phyloP scores from a whole-genome alignment of 2,797 vertebrate genomes.

The Phrynocephalus vlangalii region DNA sequence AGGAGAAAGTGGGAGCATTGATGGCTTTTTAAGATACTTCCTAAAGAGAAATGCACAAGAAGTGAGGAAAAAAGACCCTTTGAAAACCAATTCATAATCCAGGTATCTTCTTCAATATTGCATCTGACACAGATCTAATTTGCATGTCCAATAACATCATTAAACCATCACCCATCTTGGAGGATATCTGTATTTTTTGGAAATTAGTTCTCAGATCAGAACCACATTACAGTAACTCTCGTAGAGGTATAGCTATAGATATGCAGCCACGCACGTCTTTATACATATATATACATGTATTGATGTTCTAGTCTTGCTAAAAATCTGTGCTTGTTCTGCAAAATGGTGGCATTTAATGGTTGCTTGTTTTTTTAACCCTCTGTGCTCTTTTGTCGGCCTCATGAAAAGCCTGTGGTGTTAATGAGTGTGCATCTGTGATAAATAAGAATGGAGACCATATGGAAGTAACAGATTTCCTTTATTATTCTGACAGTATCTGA shows the following conservation, averaged over 20 bases:
- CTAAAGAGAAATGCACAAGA: slow-evolving; percentile 77
- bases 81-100: slow-evolving; percentile 76
- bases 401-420: slow-evolving; percentile 6
- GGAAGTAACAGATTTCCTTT: slow-evolving; percentile 21
- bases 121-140: slow-evolving; percentile 87
- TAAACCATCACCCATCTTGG: slow-evolving; percentile 83
- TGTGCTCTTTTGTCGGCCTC: background rate
- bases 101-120: slow-evolving; percentile 83
- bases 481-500: slow-evolving; percentile 19
- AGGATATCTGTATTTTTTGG: slow-evolving; percentile 78
- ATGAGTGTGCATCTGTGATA: background rate
- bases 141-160: slow-evolving; percentile 85
- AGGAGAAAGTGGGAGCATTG: slow-evolving; percentile 47
- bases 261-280: too few relatives aligned
- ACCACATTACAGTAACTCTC: too few relatives aligned
- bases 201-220: too few relatives aligned
- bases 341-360: slow-evolving; percentile 53
- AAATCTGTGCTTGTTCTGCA: slow-evolving; percentile 57
- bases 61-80: slow-evolving; percentile 82
- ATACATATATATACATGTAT: too few relatives aligned
- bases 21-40: slow-evolving; percentile 73
- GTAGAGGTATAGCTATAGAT: too few relatives aligned
- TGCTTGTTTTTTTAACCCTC: slow-evolving; percentile 54
- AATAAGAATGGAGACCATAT: background rate
- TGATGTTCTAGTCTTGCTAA: slow-evolving; percentile 47